Conservation (phyloP, 2,888 invertebrate genomes). For the Pristionchus mayeri region DNA sequence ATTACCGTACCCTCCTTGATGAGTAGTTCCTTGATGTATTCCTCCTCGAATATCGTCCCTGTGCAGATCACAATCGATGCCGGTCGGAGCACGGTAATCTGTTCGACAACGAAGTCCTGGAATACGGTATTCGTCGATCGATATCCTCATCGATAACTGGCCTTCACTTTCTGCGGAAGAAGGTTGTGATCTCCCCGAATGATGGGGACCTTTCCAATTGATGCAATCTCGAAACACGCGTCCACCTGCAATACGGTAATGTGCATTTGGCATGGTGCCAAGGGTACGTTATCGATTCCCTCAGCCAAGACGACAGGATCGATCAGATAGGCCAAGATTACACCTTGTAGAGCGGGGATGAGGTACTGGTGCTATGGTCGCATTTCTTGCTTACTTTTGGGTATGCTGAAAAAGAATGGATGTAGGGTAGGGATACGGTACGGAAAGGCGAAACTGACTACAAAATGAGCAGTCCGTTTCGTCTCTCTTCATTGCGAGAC, state of each 20-base stretch:
- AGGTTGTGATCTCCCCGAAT: constrained; percentile 30
- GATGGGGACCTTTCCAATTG: constrained; percentile 20
- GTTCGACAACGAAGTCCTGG: constrained; percentile 42
- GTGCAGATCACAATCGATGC: constrained; percentile 32
- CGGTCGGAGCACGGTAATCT: constrained; percentile 40
- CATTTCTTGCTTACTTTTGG: neutral
- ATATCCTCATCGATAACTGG: neutral
- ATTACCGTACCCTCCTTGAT: constrained; percentile 45
- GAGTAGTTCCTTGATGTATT: constrained; percentile 17
- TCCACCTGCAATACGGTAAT: constrained; percentile 38
- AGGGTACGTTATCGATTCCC: too few relatives aligned
- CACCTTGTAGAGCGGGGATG: too few relatives aligned
- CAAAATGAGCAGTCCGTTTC: constrained; percentile 24
- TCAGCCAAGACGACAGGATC: too few relatives aligned
- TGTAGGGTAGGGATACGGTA: neutral
- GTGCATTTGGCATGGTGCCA: too few relatives aligned
- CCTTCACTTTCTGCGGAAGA: constrained; percentile 40
- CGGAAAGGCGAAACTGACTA: neutral
- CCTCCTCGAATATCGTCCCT: constrained; percentile 44
- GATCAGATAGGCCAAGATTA: too few relatives aligned
- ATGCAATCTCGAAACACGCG: constrained; percentile 35
- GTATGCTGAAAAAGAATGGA: neutral
- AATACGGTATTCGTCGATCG: constrained; percentile 31
- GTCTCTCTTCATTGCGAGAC: neutral
- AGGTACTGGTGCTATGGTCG: neutral